These are phyloP conservation scores for Eurypyga helias DNA, from an alignment of 2,113 vertebrate species.

Conservation along the genomic window DNA sequence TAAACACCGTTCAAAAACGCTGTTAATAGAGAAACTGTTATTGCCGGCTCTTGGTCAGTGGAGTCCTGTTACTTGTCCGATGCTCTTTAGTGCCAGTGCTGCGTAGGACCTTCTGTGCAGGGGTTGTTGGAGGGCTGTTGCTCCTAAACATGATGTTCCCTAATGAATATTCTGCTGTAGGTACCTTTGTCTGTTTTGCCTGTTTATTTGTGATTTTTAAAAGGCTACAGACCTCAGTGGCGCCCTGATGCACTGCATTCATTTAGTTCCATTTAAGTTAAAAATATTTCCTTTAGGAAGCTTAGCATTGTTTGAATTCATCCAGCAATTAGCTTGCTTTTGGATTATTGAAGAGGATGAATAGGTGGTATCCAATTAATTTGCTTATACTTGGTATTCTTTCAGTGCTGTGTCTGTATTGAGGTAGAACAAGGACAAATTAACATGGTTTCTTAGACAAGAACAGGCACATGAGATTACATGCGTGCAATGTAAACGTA, in stretches of 20 bases:
- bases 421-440: neutral
- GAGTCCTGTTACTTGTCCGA: accelerated
- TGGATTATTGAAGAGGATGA: neutral
- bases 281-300: neutral
- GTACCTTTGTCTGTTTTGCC: neutral
- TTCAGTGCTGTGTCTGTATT: neutral
- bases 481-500: too few species aligned
- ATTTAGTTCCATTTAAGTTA: neutral
- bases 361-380: neutral
- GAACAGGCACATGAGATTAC: neutral
- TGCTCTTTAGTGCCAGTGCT: neutral
- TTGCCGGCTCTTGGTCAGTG: neutral
- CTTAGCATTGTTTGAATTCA: neutral
- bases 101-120: neutral
- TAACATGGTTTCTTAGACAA: neutral
- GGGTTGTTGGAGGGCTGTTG: neutral
- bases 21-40: neutral
- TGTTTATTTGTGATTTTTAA: neutral
- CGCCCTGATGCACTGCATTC: neutral
- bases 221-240: neutral
- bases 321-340: neutral
- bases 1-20: neutral
- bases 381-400: neutral
- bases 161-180: neutral
- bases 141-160: neutral